phyloP scores from a whole-genome alignment of 2,888 invertebrate species.

The Agriopis leucophaearia region DNA sequence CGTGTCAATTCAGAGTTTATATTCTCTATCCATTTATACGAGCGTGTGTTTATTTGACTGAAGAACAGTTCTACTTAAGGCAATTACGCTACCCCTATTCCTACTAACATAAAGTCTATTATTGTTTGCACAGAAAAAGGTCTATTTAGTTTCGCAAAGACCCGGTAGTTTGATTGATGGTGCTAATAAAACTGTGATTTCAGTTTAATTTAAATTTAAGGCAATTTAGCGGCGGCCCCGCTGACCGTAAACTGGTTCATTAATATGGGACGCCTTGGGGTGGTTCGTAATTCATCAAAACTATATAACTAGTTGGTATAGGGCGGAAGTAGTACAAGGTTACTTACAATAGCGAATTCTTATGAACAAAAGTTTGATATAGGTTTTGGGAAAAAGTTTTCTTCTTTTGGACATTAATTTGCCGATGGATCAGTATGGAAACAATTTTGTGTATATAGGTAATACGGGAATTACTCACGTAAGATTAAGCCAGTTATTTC shows the following conservation, averaged over 20 bases:
- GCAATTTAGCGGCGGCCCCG: constrained; percentile 79
- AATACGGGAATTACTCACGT: too few species aligned
- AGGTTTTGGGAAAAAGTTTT: too few species aligned
- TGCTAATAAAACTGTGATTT: constrained; percentile 85
- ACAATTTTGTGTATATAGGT: too few species aligned
- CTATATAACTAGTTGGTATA: constrained; percentile 23
- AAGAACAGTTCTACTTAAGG: constrained; percentile 66
- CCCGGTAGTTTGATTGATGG: constrained; percentile 83
- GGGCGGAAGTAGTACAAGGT: constrained; percentile 14
- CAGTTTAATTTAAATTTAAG: constrained; percentile 86
- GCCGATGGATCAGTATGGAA: too few species aligned
- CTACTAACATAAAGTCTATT: constrained; percentile 62
- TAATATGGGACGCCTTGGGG: constrained; percentile 62
- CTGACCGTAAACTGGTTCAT: constrained; percentile 82
- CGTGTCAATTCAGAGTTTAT: constrained; percentile 80
- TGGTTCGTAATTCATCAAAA: constrained; percentile 68
- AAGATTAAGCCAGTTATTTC: too few species aligned
- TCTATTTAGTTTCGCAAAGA: constrained; percentile 26
- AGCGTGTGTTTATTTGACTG: constrained; percentile 83
- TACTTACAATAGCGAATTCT: background rate
- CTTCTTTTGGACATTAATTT: too few species aligned
- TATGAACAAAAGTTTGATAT: too few species aligned
- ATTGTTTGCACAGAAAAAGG: constrained; percentile 47
- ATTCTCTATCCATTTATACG: constrained; percentile 80
- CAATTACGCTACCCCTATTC: constrained; percentile 54